A percentile compares a stretch with the other conserved stretches of the same genome.
Conservation (phyloP, 53 echinoderm and acorn worm species). For the Hippasteria phrygiana region DNA sequence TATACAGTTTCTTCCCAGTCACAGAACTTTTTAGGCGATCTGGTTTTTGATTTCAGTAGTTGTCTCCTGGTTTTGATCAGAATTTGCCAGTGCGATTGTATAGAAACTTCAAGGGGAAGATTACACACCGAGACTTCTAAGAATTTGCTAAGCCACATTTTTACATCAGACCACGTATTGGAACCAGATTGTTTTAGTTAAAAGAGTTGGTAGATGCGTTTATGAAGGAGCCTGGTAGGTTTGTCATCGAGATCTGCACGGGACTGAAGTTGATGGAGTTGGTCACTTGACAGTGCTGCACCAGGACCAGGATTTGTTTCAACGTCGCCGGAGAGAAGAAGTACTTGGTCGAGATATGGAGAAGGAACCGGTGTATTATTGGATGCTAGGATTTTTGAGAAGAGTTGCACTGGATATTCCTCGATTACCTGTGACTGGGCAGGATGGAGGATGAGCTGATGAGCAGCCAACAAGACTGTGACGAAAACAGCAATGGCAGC, state of each 20-base stretch:
- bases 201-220: background rate
- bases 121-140: background rate
- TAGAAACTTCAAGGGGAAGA: background rate
- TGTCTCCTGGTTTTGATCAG: background rate
- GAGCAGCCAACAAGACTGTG: background rate
- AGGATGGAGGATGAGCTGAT: background rate
- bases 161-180: background rate
- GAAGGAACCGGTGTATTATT: background rate
- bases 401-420: background rate
- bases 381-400: background rate
- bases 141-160: background rate
- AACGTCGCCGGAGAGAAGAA: background rate
- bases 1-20: background rate
- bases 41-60: background rate
- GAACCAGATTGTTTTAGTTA: background rate
- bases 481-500: background rate
- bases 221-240: background rate
- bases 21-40: background rate
- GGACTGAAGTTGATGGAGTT: background rate
- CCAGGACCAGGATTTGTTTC: background rate
- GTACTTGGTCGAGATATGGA: background rate
- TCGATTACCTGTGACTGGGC: background rate
- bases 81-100: background rate
- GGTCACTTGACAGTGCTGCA: background rate
- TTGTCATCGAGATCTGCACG: background rate